These are phyloP conservation scores for Melikaiella ostensackeni DNA, from an alignment of 2,888 invertebrate species.

Conservation along the genomic window DNA sequence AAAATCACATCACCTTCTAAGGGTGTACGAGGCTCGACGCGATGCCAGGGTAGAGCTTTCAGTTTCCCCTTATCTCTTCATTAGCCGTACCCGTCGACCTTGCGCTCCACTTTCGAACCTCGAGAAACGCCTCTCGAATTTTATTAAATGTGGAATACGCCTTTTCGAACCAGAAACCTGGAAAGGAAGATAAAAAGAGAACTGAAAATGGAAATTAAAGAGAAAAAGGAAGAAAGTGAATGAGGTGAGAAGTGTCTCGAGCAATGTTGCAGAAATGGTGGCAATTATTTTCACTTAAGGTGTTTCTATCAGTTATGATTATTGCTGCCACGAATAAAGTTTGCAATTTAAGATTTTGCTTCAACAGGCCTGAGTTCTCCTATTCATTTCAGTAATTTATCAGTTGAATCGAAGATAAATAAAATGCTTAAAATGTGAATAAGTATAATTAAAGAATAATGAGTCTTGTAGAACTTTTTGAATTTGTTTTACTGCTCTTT, in stretches of 20 bases:
- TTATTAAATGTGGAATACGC: constrained; percentile 28
- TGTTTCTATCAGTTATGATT: constrained; percentile 29
- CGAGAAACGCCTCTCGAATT: constrained; percentile 43
- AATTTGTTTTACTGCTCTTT: background rate
- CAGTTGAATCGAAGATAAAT: too few species aligned
- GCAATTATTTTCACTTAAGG: constrained; percentile 24
- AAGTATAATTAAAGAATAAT: too few species aligned
- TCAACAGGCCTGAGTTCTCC: background rate
- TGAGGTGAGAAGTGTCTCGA: constrained; percentile 6
- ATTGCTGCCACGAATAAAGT: background rate
- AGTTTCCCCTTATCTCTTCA: constrained; percentile 51
- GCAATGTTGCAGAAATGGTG: constrained; percentile 1
- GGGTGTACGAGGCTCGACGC: constrained; percentile 33
- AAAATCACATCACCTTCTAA: constrained; percentile 28
- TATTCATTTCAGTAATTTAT: background rate
- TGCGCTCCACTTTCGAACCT: constrained; percentile 45
- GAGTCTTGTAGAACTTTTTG: too few species aligned
- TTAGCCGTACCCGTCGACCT: constrained; percentile 45
- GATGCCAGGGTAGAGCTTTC: constrained; percentile 32
- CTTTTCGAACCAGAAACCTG: constrained; percentile 25
- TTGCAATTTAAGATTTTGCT: too few species aligned
- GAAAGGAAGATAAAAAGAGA: constrained; percentile 14
- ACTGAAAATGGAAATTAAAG: constrained; percentile 4
- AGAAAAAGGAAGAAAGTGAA: constrained; percentile 1
- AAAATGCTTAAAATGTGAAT: too few species aligned